Base-by-base conservation (phyloP, 2,797 vertebrate genomes). In the Cyclura pinguis region DNA sequence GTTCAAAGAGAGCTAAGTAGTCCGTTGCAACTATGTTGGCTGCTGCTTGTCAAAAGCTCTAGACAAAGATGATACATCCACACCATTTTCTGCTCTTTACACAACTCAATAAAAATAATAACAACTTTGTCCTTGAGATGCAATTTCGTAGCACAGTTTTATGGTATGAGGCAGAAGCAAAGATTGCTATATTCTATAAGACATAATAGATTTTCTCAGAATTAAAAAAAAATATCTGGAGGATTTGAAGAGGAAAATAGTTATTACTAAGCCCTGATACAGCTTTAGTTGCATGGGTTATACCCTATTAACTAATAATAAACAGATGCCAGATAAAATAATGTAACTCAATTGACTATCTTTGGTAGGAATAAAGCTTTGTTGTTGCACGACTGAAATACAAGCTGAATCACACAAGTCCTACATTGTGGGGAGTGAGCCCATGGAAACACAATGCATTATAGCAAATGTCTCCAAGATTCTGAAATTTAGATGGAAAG, bases 61-160 rank as follows among this genome's bases (percentile, higher is more conserved):
- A 87, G 38, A 42, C 80, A 89, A 80, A 78, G 59, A 82, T 73
- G 52, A 85, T 93, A 91, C 87, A 84, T 57, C 90, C 86, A 77
- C 84, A 92, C 38, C 89, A 8, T 91, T 94, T 95, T 38, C 57
- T 57, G 12, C 22, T 94, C 77, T 73, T 92, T 87, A 92, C 90
- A 90, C 74, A 94, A 87, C 38, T 88, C 90, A 92, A 12, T 95
- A 92, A 93, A 96, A 91, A 69, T 93, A 72, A 81, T 86, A 35
- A 81, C 87, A 22, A 57, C 32, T 59, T 86, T 89, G 64, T 80
- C 52, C 55, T 84, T 89, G 73, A 72, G 92, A 95, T 95, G 85
- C 78, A 90, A 82, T 5, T 3, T 93, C 73, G 89, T 88, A 55
- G 4, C 74, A 59, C 52, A 92, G 69, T 93, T 93, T 89, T 94